phyloP scores from a whole-genome alignment of 2,113 vertebrate species.

The Sander lucioperca region DNA sequence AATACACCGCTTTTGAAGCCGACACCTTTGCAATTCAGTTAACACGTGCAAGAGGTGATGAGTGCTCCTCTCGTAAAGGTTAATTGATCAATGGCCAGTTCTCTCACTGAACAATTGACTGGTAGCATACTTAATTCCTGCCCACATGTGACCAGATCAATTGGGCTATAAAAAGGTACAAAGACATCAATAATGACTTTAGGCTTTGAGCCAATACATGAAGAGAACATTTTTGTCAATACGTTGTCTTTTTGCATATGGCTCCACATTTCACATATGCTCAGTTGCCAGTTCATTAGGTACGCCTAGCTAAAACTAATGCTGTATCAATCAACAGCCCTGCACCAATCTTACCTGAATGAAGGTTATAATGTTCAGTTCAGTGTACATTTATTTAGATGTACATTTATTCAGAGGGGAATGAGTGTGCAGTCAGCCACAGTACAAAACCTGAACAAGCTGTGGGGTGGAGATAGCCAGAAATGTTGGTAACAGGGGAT shows the following conservation, averaged over 20 bases:
- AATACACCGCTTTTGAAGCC: constrained; percentile 2
- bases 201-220: constrained; percentile 5
- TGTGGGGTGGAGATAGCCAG: neutral
- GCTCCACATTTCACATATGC: neutral
- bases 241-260: neutral
- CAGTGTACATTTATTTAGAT: neutral
- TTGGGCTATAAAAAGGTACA: constrained; percentile 30
- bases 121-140: constrained; percentile 49
- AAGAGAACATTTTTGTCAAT: constrained; percentile 36
- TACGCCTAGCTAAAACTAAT: neutral
- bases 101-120: constrained; percentile 56
- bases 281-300: neutral
- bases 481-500: neutral
- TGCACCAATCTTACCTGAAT: neutral
- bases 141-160: constrained; percentile 42
- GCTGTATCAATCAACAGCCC: neutral
- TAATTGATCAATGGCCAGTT: constrained; percentile 34
- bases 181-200: constrained; percentile 62
- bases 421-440: neutral
- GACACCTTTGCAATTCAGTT: constrained; percentile 21
- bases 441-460: neutral
- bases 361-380: neutral
- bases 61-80: constrained; percentile 15
- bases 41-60: neutral
- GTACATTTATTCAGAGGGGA: neutral